Evolutionary conservation across 2,797 vertebrate species (phyloP).

Genomic region (Lates japonicus): DNA sequence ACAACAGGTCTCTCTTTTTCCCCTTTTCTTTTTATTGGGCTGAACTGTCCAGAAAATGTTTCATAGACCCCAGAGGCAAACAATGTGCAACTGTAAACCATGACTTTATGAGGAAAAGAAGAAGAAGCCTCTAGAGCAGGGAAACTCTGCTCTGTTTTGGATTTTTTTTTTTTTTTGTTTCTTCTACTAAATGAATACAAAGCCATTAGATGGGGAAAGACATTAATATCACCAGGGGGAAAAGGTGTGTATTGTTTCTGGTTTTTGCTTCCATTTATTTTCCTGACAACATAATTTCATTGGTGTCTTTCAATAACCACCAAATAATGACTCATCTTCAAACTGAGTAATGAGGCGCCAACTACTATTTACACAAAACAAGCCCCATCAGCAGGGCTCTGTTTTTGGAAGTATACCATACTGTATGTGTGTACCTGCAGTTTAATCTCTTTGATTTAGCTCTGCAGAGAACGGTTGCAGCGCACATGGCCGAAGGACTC

Average conservation of each 20-base stretch:
- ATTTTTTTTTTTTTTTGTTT: constrained; percentile 10
- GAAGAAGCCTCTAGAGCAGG: constrained; percentile 5
- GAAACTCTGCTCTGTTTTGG: not conserved
- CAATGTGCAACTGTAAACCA: constrained; percentile 49
- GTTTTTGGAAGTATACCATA: constrained; percentile 1
- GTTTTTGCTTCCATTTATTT: constrained; percentile 24
- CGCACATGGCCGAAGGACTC: constrained; percentile 6
- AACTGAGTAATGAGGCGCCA: constrained; percentile 32
- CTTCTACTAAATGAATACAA: constrained; percentile 19
- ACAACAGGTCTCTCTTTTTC: constrained; percentile 16
- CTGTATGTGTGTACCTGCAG: constrained; percentile 47
- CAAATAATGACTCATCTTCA: constrained; percentile 22
- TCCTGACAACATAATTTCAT: constrained; percentile 40
- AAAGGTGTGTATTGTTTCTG: constrained; percentile 6
- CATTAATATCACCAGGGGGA: not conserved
- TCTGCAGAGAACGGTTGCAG: constrained; percentile 14
- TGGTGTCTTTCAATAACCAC: constrained; percentile 18
- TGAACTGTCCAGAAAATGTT: constrained; percentile 57
- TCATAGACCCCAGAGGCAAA: constrained; percentile 52
- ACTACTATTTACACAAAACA: constrained; percentile 42
- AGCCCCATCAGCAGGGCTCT: constrained; percentile 22
- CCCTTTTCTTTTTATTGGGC: constrained; percentile 53
- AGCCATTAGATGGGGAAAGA: constrained; percentile 11
- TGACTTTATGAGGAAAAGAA: constrained; percentile 38
- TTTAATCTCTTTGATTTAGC: constrained; percentile 58